Conservation (phyloP, 2,113 vertebrate species). For the Parotia lawesii region DNA sequence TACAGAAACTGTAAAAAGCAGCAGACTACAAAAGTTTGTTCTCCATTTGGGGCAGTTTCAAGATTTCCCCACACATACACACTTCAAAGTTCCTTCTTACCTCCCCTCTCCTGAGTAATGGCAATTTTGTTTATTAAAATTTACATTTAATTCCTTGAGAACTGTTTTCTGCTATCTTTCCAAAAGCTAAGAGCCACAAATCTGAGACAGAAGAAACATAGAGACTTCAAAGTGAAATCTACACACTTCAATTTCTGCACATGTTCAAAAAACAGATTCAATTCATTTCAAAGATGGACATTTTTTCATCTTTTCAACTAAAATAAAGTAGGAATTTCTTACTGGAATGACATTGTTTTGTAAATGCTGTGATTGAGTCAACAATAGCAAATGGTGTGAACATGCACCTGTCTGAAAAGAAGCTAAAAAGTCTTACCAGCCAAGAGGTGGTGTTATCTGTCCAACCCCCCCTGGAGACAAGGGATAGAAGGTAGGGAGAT, state of each 20-base stretch:
- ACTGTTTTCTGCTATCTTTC: conserved; percentile 5
- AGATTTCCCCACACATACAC: not conserved
- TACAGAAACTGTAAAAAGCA: not conserved
- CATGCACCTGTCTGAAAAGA: not conserved
- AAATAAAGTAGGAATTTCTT: conserved; percentile 29
- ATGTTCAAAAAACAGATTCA: not conserved
- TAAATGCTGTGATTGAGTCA: not conserved
- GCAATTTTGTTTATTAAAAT: conserved; percentile 36
- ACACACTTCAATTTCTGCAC: conserved; percentile 38
- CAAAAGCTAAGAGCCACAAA: conserved; percentile 61
- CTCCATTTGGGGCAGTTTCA: conserved; percentile 2
- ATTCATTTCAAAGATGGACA: conserved; percentile 33
- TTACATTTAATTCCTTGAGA: conserved; percentile 15
- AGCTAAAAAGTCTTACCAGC: conserved; percentile 85
- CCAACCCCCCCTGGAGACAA: conserved; percentile 93
- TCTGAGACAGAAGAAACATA: conserved; percentile 47
- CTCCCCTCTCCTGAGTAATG: not conserved
- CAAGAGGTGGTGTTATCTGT: conserved; percentile 94
- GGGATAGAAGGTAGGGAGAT: conserved; percentile 95
- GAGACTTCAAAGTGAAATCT: conserved; percentile 62
- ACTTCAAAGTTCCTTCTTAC: conserved; percentile 25
- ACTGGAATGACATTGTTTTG: not conserved
- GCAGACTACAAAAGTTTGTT: not conserved
- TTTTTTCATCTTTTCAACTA: conserved; percentile 51
- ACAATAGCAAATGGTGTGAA: not conserved